A percentile compares a stretch with the other conserved stretches of the same genome.
Evolutionary conservation across 2,888 invertebrate genomes (phyloP).

Genomic region (Hemistola chrysoprasaria): DNA sequence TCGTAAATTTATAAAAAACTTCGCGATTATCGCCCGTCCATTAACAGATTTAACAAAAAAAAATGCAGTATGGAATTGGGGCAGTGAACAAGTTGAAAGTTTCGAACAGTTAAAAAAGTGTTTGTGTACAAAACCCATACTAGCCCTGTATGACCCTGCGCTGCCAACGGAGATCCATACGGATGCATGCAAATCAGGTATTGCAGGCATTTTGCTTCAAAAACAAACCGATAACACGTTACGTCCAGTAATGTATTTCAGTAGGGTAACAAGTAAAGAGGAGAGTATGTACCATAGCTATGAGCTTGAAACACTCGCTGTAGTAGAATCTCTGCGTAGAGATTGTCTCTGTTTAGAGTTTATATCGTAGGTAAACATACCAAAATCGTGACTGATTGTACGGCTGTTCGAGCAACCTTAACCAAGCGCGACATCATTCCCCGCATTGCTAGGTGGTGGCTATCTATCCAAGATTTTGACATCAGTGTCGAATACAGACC

Average conservation of each 20-base stretch:
- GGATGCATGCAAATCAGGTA: conserved; percentile 33
- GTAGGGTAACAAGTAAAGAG: conserved; percentile 22
- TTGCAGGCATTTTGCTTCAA: conserved; percentile 45
- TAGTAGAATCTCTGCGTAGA: conserved; percentile 37
- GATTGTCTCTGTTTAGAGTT: too few relatives aligned
- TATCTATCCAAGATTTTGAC: conserved; percentile 29
- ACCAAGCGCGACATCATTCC: conserved; percentile 30
- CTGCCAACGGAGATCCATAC: conserved; percentile 29
- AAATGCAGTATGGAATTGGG: conserved; percentile 3
- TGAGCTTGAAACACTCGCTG: conserved; percentile 42
- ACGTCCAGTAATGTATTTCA: conserved; percentile 32
- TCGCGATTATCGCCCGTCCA: conserved; percentile 2
- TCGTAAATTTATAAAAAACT: conserved; percentile 2
- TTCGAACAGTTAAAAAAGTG: conserved; percentile 23
- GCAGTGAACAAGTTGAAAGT: background rate
- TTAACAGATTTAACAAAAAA: conserved; percentile 1
- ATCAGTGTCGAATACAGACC: conserved; percentile 29
- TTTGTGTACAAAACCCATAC: conserved; percentile 24
- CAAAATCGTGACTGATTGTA: conserved; percentile 27
- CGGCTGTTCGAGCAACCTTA: conserved; percentile 26
- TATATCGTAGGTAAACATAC: conserved; percentile 41
- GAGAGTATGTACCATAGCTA: conserved; percentile 36
- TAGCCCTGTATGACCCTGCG: conserved; percentile 30
- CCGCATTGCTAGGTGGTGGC: conserved; percentile 33
- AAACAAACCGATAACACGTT: conserved; percentile 11